Percentiles rank a stretch among this genome's conserved stretches.
Conservation (phyloP, 2,888 invertebrate genomes). For the Acanthoscelides obtectus region DNA sequence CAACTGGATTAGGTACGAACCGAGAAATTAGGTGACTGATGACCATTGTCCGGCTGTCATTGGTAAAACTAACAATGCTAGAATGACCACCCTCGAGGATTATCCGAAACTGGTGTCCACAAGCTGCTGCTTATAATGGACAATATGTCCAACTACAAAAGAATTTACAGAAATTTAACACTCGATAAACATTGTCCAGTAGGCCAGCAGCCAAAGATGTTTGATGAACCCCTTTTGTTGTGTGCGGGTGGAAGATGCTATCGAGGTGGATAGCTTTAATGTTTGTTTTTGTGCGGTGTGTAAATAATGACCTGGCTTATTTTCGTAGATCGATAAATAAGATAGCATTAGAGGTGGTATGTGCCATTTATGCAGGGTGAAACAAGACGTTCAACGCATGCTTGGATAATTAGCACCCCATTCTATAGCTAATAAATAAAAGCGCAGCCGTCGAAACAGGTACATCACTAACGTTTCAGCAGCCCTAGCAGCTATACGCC, state of each 20-base stretch:
- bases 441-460: no score
- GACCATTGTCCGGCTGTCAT: conserved; percentile 10
- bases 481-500: no score
- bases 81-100: conserved; percentile 24
- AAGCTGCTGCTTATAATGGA: conserved; percentile 24
- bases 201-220: not conserved
- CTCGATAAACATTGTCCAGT: conserved; percentile 17
- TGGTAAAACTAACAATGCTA: conserved; percentile 13
- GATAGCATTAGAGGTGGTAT: not conserved
- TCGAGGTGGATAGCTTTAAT: not conserved
- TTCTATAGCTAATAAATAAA: no score
- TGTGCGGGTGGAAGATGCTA: not conserved
- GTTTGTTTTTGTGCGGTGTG: not conserved
- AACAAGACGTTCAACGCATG: no score
- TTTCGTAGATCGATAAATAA: not conserved
- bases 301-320: not conserved
- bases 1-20: not conserved
- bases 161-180: conserved; percentile 25
- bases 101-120: conserved; percentile 21
- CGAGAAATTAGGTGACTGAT: not conserved
- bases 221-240: not conserved
- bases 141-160: conserved; percentile 19
- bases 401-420: no score
- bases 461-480: no score
- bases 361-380: not conserved